phyloP scores from a whole-genome alignment of 2,888 invertebrate genomes.

The Trissonchulus sp. region DNA sequence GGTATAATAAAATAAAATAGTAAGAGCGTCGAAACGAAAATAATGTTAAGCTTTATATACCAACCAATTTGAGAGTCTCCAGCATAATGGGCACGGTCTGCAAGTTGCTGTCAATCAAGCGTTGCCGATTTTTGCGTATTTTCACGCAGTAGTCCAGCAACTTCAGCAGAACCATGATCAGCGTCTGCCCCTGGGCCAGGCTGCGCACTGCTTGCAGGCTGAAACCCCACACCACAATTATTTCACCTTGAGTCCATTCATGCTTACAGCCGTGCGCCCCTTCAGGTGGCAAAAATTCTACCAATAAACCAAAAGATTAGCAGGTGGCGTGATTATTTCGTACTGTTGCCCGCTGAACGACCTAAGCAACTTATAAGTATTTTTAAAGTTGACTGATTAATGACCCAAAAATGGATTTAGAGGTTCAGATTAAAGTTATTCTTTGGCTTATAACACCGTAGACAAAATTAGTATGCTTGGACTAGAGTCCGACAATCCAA shows the following conservation, averaged over 20 bases:
- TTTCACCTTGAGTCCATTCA: not conserved
- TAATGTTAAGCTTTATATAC: too few relatives aligned
- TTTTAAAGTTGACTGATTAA: not conserved
- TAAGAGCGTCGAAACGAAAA: too few relatives aligned
- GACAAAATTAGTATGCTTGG: too few relatives aligned
- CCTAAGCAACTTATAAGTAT: not conserved
- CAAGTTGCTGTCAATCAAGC: constrained; percentile 75
- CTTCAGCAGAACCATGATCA: constrained; percentile 81
- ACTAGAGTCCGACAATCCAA: too few relatives aligned
- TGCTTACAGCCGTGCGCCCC: too few relatives aligned
- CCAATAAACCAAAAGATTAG: too few relatives aligned
- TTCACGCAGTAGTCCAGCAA: constrained; percentile 82
- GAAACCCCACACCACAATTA: not conserved
- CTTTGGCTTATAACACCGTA: too few relatives aligned
- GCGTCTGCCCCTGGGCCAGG: constrained; percentile 74
- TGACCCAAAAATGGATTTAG: constrained; percentile 15
- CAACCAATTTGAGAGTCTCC: constrained; percentile 66
- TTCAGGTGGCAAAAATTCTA: not conserved
- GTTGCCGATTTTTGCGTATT: constrained; percentile 73
- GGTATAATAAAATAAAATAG: too few relatives aligned
- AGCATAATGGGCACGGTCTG: constrained; percentile 75
- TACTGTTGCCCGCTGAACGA: too few relatives aligned
- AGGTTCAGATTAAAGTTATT: too few relatives aligned
- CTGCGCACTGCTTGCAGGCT: constrained; percentile 76
- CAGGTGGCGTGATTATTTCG: too few relatives aligned